Evolutionary conservation across 2,888 invertebrate species (phyloP), one percentile per base, ranked within the genome.

Genomic region (Leucoma salicis): DNA sequence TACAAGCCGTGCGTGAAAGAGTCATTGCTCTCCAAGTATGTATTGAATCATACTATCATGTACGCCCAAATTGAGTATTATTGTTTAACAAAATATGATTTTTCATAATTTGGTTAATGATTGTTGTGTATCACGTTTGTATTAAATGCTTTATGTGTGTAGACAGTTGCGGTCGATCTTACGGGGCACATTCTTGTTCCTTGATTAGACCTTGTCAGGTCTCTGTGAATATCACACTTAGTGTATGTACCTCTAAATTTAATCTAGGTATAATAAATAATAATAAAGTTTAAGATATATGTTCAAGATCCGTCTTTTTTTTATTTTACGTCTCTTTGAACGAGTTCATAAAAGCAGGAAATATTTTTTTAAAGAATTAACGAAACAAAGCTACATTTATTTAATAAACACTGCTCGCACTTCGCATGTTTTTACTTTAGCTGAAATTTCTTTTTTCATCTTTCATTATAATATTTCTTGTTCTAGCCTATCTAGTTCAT

Each of bases 1-100:
- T 98, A 61, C 97, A 97, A 83, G 97, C 97, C 38, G 95, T 98
- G 43, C 91, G 97, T 42, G 97, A 97, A 80, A 91, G 96, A 63
- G 95, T 97, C 46, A 93, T 94, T 48, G 95, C 95, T 53, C 93
- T 95, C 91, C 96, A 96, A 91, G 93, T 92, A 76, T 61, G 77
- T 70, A 45, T 37, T 31, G 3, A 15, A 16, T 15, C 1, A n/a
- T 29, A 4, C 14, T 14, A 14, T 29, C 14, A 29, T 29, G n/a
- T 27, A 4, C n/a, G 27, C n/a, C 27, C 27, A 27, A 2, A n/a
- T 21, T 27, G 10, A 21, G 7, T 21, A 21, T 27, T 27, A 21
- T 27, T n/a, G n/a, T 27, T 18, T 18, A 7, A 18, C n/a, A n/a
- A n/a, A n/a, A n/a, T n/a, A n/a, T n/a, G n/a, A 21, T 21, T 21